Percentiles rank a stretch among this genome's conserved stretches.
phyloP scores from a whole-genome alignment of 2,888 invertebrate genomes.

The Poecilobothrus nobilitatus region DNA sequence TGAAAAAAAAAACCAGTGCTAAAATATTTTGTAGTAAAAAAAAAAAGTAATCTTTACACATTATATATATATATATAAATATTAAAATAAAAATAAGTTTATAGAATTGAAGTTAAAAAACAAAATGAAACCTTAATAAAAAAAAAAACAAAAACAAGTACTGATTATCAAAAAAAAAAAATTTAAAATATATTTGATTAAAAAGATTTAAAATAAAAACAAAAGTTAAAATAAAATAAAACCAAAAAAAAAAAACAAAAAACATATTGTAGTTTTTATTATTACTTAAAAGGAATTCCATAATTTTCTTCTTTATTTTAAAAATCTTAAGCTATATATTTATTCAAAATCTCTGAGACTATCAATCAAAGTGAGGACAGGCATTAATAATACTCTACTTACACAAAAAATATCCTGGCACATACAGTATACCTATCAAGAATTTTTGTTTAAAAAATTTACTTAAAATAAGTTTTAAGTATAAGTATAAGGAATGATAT shows the following conservation, averaged over 20 bases:
- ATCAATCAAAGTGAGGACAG: too few species aligned
- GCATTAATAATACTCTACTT: too few species aligned
- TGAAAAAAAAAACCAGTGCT: not conserved
- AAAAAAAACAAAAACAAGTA: not conserved
- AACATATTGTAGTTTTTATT: not conserved
- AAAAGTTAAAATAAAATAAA: not conserved
- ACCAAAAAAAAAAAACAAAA: not conserved
- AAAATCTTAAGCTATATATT: too few species aligned
- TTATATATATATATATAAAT: too few species aligned
- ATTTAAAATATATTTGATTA: not conserved
- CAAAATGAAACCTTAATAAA: not conserved
- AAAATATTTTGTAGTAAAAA: conserved; percentile 4
- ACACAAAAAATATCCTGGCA: too few species aligned
- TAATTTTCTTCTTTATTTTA: too few species aligned
- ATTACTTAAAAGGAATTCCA: too few species aligned
- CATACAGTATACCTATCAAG: too few species aligned
- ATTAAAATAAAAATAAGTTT: not conserved
- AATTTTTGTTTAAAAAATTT: too few species aligned
- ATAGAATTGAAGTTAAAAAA: conserved; percentile 1
- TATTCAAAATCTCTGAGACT: too few species aligned
- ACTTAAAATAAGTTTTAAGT: too few species aligned
- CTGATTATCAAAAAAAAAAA: not conserved
- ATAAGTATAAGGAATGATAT: too few species aligned
- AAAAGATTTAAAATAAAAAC: not conserved
- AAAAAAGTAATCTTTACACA: not conserved